Conservation (phyloP, 2,113 vertebrate genomes). For the Dicaeum eximium region DNA sequence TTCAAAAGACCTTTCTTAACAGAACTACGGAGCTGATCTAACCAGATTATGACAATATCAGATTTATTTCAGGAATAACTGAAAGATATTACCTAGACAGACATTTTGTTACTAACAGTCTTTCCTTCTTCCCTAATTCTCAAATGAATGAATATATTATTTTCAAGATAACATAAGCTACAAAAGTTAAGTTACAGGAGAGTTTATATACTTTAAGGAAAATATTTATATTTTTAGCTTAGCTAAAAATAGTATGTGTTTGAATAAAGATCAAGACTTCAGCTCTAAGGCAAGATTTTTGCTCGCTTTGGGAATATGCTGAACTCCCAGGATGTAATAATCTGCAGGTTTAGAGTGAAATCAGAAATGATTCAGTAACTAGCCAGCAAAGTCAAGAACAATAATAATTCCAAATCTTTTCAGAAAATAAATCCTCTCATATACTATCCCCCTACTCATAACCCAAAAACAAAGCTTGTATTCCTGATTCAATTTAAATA, state of each 20-base stretch:
- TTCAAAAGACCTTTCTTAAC: neutral
- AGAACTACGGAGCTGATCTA: neutral
- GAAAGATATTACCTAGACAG: neutral
- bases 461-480: neutral
- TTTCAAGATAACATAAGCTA: neutral
- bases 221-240: neutral
- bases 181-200: neutral
- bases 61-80: neutral
- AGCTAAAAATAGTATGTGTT: neutral
- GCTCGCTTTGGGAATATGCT: neutral
- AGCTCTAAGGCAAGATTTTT: neutral
- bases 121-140: neutral
- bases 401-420: neutral
- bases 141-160: neutral
- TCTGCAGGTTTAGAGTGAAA: neutral
- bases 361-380: neutral
- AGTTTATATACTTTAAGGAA: neutral
- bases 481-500: neutral
- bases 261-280: neutral
- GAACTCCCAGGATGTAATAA: neutral
- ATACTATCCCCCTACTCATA: neutral
- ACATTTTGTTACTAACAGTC: neutral
- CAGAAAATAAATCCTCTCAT: neutral
- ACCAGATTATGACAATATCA: neutral
- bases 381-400: neutral